Evolutionary conservation across 1,140 invertebrate species (phyloP), one percentile per base, ranked within the genome.

Genomic region (Brachionus sp.): DNA sequence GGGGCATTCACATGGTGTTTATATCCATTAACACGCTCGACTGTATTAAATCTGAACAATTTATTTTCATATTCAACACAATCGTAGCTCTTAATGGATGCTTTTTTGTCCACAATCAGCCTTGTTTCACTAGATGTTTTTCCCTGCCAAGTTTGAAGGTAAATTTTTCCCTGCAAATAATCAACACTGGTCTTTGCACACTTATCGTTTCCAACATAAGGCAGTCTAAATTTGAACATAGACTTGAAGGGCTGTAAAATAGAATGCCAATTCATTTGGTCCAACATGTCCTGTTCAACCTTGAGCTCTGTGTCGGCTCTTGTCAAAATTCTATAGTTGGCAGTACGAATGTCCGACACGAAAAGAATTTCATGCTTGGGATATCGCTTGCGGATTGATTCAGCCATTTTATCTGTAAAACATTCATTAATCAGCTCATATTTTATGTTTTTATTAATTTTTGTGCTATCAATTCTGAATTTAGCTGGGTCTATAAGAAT

Each of bases 121-220:
- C 57, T 64, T 25, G 57, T 64, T 64, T 64, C 57, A 23, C 57
- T 64, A 23, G 57, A 64, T 64, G 57, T 64, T 64, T 64, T 64
- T 9, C 57, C 57, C 23, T 64, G 19, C 57, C 57, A 64, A 9
- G 57, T 29, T 29, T 64, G 57, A 64, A 64, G 25, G 25, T 64
- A 64, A 25, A 64, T 29, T 23, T 64, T 29, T 25, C 57, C 57
- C 19, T 64, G 19, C 25, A 64, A 29, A 23, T 64, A 64, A 23
- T 64, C 57, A 25, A 64, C 25, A 10, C 25, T 64, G 19, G 57
- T 64, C 25, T 64, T 64, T 23, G 57, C 57, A 25, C 25, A 29
- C 25, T 64, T 64, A 64, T 64, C 57, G 57, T 64, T 64, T 64
- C 57, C 57, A 29, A 64, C 57, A 64, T 64, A 64, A 25, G 57